These are phyloP conservation scores for Amia ocellicauda DNA, from an alignment of 2,113 vertebrate species.

Conservation along the genomic window DNA sequence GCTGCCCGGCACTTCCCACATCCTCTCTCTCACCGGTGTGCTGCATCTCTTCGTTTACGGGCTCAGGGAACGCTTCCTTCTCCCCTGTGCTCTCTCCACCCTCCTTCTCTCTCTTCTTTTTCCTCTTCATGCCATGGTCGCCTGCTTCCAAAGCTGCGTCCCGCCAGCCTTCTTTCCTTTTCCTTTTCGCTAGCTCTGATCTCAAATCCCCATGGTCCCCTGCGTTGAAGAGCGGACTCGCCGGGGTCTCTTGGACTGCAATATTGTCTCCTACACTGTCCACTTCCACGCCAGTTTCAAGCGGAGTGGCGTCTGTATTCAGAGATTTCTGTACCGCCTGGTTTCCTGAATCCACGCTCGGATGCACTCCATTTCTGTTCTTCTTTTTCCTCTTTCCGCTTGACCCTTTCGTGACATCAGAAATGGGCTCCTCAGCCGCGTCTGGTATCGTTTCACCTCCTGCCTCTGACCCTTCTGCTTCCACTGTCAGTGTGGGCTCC, in stretches of 20 bases:
- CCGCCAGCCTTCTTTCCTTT: neutral
- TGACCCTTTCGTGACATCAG: neutral
- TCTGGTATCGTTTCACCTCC: neutral
- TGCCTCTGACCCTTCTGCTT: neutral
- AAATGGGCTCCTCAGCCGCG: neutral
- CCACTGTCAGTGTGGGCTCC: too few species aligned
- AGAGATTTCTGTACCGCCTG: neutral
- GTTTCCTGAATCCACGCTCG: neutral
- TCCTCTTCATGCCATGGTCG: too few species aligned
- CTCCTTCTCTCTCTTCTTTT: slow-evolving; percentile 1
- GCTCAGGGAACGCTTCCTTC: too few species aligned
- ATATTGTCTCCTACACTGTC: too few species aligned
- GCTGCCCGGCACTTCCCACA: neutral
- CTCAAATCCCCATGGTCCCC: neutral
- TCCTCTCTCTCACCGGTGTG: too few species aligned
- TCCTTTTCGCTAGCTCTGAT: neutral
- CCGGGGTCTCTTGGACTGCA: neutral
- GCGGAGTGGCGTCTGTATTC: neutral
- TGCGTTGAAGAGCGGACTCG: neutral
- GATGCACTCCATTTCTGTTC: neutral
- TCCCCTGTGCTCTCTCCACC: neutral
- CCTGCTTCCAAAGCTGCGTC: too few species aligned
- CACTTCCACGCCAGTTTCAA: neutral
- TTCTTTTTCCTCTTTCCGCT: neutral
- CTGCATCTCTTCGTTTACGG: too few species aligned